Evolutionary conservation across 1,140 invertebrate species (phyloP).

Genomic region (Zeugodacus cucurbitae): DNA sequence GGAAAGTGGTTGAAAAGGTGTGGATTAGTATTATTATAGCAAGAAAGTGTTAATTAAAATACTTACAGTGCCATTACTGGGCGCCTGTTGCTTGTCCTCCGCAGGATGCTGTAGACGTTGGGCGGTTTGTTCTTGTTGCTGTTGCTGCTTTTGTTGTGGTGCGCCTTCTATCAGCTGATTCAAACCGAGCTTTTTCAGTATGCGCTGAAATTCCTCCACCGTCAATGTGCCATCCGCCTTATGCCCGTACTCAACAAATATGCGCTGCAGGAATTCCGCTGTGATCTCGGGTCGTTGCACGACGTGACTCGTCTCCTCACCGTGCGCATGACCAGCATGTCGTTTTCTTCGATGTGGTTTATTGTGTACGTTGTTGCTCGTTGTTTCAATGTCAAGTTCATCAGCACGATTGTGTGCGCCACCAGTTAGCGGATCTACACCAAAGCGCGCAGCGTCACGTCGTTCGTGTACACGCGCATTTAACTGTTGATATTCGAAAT

Average conservation of each 20-base stretch:
- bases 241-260: slow-evolving; percentile 69
- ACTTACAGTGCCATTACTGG: slow-evolving; percentile 68
- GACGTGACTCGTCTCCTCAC: slow-evolving; percentile 44
- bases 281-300: slow-evolving; percentile 51
- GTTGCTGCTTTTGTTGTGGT: slow-evolving; percentile 46
- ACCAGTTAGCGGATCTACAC: not conserved
- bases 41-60: slow-evolving; percentile 41
- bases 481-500: slow-evolving; percentile 42
- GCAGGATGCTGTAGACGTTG: not conserved
- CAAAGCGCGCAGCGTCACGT: not conserved
- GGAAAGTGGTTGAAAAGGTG: not conserved
- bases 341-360: slow-evolving; percentile 56
- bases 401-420: not conserved
- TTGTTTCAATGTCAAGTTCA: not conserved
- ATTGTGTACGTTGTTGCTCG: not conserved
- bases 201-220: slow-evolving; percentile 73
- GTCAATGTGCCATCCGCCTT: slow-evolving; percentile 71
- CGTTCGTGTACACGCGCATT: slow-evolving; percentile 51
- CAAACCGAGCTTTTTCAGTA: slow-evolving; percentile 73
- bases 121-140: slow-evolving; percentile 40
- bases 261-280: slow-evolving; percentile 66
- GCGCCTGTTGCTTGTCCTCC: not conserved
- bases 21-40: slow-evolving; percentile 45
- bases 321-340: slow-evolving; percentile 55
- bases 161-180: slow-evolving; percentile 67